These are phyloP conservation scores for Catalaphyllia jardinei DNA, from an alignment of 64 coral and sea anemone genomes.

Conservation along the genomic window DNA sequence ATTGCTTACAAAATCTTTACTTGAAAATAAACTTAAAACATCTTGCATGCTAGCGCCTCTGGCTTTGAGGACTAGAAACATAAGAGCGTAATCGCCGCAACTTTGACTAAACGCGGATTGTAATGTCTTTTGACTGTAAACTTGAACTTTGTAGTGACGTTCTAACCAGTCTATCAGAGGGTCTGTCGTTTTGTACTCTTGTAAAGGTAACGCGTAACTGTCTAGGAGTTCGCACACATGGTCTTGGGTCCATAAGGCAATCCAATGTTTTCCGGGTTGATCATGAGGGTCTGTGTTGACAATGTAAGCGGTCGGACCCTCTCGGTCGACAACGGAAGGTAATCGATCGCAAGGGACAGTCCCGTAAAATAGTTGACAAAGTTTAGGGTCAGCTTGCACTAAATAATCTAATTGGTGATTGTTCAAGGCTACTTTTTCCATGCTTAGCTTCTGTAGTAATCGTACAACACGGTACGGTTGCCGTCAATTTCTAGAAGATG, in stretches of 20 bases:
- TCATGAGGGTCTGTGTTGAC: slow-evolving; percentile 26
- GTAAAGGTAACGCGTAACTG: background rate
- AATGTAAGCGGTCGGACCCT: background rate
- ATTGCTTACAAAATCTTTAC: too few species aligned
- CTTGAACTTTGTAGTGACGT: too few species aligned
- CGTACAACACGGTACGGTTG: too few species aligned
- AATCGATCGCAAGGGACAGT: background rate
- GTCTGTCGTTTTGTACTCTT: background rate
- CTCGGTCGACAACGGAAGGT: background rate
- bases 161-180: background rate
- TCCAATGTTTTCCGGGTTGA: slow-evolving; percentile 13
- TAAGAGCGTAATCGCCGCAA: too few species aligned
- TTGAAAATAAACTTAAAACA: too few species aligned
- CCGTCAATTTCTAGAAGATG: too few species aligned
- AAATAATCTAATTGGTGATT: background rate
- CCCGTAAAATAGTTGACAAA: background rate
- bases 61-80: too few species aligned
- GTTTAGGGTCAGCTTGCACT: background rate
- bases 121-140: too few species aligned
- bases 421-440: background rate
- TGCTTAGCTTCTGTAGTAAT: background rate
- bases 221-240: background rate
- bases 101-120: too few species aligned
- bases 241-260: slow-evolving; percentile 3
- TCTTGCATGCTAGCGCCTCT: too few species aligned